Base-by-base conservation (phyloP, 2,113 vertebrate genomes). In the Phoxinus phoxinus region DNA sequence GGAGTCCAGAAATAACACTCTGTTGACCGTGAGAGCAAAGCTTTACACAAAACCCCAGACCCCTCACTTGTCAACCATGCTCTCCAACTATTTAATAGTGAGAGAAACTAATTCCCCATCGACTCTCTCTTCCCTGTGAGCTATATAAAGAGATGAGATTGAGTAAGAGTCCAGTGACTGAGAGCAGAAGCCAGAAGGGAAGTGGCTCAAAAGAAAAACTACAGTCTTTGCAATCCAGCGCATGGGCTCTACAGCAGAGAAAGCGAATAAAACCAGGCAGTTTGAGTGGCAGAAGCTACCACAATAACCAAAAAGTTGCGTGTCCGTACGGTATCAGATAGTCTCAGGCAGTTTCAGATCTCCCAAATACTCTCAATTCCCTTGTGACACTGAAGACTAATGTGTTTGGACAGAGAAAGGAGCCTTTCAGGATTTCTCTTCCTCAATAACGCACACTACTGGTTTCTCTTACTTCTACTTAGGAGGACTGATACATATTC, bases 271-370 rank as follows among this genome's bases (percentile, higher is more conserved):
- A 83, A 80, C 84, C 81, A 80, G 75, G 91, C 65, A 30, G 65
- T 88, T 25, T 23, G 77, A 86, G 76, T 87, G 88, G 83, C 85
- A 81, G 76, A 59, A 41, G 30, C 86, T 71, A 93, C 94, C 91
- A 86, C 92, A 91, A 85, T 90, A 92, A 91, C 90, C 88, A 91
- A 89, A 86, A 91, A 85, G 90, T 91, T 88, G 88, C 84, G 71
- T 75, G 86, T 81, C 56, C 79, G 82, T 46, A 56, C 61, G 71
- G 92, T 91, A 93, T 93, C 92, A 92, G 84, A 92, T 87, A 85
- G 90, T 94, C 93, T 94, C 93, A 94, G 85, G 91, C 92, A 84
- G 92, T 95, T 95, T 95, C 93, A 94, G 85, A 92, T 94, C 93
- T 92, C 88, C 37, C 51, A 85, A 59, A 88, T 67, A 89, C 89